Evolutionary conservation across 30 jellyfish, hydroid and myxozoan genomes (phyloP).

Genomic region (Hydra vulgaris): DNA sequence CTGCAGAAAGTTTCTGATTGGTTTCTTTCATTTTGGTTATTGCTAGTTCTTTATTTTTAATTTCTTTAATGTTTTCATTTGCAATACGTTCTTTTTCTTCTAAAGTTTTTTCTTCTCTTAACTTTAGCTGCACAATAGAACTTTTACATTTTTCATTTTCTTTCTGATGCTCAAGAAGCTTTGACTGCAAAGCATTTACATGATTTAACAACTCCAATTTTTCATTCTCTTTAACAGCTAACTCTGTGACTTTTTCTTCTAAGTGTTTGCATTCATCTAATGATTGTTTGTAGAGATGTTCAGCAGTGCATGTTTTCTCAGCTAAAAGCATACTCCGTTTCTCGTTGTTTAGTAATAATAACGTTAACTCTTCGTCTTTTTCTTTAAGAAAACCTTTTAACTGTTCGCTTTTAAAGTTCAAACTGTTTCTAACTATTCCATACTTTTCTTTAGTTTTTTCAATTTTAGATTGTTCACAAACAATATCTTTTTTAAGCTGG

Average conservation of each 20-base stretch:
- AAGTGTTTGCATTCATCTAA: neutral
- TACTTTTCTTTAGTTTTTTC: constrained; percentile 1
- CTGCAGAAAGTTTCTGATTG: neutral
- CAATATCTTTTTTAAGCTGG: constrained; percentile 6
- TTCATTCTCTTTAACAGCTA: neutral
- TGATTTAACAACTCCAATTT: neutral
- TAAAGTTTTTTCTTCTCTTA: constrained; percentile 1
- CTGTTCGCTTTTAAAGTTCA: neutral
- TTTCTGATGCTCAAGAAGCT: neutral
- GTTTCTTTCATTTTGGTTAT: neutral
- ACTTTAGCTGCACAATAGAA: neutral
- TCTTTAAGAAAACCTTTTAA: neutral
- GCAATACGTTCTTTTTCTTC: constrained; percentile 5
- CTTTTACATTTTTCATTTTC: constrained; percentile 1
- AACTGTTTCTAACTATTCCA: neutral
- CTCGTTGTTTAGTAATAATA: neutral
- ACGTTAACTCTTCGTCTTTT: neutral
- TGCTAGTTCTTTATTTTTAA: neutral
- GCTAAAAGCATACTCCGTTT: neutral
- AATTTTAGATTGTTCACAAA: constrained; percentile 1
- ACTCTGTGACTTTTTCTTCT: neutral
- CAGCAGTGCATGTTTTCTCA: constrained; percentile 4
- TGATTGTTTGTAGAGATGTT: neutral
- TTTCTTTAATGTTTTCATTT: constrained; percentile 4
- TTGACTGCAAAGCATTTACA: neutral